Evolutionary conservation across 2,113 vertebrate species (phyloP).

Genomic region (Glareola pratincola): DNA sequence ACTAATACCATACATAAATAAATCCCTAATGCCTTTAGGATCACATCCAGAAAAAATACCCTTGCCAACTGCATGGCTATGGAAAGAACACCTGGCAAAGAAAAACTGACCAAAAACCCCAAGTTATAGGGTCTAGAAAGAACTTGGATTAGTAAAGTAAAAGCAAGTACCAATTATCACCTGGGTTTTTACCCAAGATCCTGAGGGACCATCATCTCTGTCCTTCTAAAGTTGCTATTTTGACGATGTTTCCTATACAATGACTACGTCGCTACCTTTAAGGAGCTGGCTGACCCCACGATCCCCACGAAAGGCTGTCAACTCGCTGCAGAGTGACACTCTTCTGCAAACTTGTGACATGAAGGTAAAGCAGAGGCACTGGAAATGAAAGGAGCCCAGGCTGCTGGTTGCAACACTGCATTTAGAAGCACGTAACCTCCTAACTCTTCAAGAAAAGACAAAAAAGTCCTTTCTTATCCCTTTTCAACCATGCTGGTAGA

Average conservation of each 20-base stretch:
- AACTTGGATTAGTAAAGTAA: background rate
- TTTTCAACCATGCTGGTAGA: background rate
- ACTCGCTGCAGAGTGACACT: background rate
- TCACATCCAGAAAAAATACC: background rate
- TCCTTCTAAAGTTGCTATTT: background rate
- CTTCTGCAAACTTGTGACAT: background rate
- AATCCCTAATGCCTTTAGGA: background rate
- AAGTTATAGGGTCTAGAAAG: background rate
- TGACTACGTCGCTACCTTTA: rapidly evolving
- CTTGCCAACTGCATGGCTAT: background rate
- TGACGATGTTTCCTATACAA: background rate
- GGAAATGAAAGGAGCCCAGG: background rate
- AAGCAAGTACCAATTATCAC: background rate
- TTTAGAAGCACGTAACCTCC: background rate
- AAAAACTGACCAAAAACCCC: too few species aligned
- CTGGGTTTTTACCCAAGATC: background rate
- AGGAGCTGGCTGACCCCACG: background rate
- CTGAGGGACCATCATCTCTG: background rate
- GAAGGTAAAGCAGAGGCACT: background rate
- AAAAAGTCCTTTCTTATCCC: background rate
- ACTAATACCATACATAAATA: background rate
- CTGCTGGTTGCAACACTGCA: background rate
- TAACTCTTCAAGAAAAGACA: background rate
- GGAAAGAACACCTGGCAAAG: background rate
- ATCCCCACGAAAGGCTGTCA: background rate